Percentiles rank a stretch among this genome's conserved stretches.
Conservation (phyloP, 2,888 invertebrate species). For the Drosophila atroscutellata region DNA sequence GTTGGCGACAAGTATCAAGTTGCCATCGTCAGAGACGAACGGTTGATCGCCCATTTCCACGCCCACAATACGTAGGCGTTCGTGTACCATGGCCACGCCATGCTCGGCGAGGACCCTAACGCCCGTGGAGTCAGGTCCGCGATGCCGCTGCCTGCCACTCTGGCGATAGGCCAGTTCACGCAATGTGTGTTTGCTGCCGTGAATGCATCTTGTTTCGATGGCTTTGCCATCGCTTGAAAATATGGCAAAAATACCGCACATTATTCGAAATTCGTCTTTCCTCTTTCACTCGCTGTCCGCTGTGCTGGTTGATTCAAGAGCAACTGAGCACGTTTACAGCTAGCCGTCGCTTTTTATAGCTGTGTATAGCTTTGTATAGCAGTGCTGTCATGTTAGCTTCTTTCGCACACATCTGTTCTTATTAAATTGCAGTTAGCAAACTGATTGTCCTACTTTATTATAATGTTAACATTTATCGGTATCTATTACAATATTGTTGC, state of each 20-base stretch:
- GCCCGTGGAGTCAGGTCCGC: conserved; percentile 84
- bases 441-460: background rate
- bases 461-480: background rate
- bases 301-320: conserved; percentile 9
- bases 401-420: background rate
- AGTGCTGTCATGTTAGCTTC: background rate
- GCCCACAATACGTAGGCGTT: conserved; percentile 82
- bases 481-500: too few relatives aligned
- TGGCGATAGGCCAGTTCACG: conserved; percentile 83
- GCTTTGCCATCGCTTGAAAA: conserved; percentile 81
- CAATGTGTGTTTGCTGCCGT: conserved; percentile 70
- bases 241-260: conserved; percentile 85
- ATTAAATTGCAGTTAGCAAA: background rate
- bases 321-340: conserved; percentile 20
- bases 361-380: too few relatives aligned
- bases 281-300: background rate
- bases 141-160: conserved; percentile 83
- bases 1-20: conserved; percentile 82
- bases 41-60: conserved; percentile 84
- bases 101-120: conserved; percentile 75
- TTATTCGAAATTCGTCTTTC: conserved; percentile 29
- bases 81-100: conserved; percentile 83
- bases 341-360: conserved; percentile 24
- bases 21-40: conserved; percentile 76
- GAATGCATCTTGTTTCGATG: conserved; percentile 65